These are phyloP conservation scores for Hypomecis atomaria DNA, from an alignment of 2,888 invertebrate species.

Conservation along the genomic window DNA sequence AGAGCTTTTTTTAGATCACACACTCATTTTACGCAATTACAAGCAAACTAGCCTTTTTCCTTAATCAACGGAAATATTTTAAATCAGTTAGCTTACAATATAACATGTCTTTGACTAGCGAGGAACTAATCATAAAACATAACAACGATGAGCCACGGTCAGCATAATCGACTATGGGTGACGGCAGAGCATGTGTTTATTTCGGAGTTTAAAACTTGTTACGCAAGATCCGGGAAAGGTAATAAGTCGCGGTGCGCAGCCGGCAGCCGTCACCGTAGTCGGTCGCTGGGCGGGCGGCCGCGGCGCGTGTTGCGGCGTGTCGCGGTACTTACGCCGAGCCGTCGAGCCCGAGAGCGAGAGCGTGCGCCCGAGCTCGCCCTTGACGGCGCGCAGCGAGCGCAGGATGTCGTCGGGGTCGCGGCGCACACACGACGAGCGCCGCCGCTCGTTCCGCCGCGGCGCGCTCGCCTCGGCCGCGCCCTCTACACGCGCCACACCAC, in stretches of 20 bases:
- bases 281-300: conserved; percentile 1
- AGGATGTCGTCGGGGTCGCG: conserved; percentile 94
- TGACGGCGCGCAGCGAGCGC: conserved; percentile 91
- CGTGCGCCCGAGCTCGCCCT: conserved; percentile 92
- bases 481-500: conserved; percentile 54
- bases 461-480: conserved; percentile 62
- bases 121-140: not conserved
- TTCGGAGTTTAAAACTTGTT: no score
- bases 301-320: not conserved
- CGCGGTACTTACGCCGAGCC: conserved; percentile 89
- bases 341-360: conserved; percentile 90
- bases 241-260: not conserved
- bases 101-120: not conserved
- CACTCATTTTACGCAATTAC: not conserved
- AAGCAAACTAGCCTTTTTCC: conserved; percentile 14
- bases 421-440: conserved; percentile 92
- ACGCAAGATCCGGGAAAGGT: no score
- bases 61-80: conserved; percentile 1
- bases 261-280: not conserved
- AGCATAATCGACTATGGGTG: conserved; percentile 9
- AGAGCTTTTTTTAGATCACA: conserved; percentile 7
- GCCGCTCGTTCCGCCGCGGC: conserved; percentile 85
- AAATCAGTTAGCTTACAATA: not conserved
- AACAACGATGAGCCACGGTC: not conserved
- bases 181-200: not conserved